These are phyloP conservation scores for Diabrotica undecimpunctata DNA, from an alignment of 1,140 invertebrate genomes.

Conservation along the genomic window DNA sequence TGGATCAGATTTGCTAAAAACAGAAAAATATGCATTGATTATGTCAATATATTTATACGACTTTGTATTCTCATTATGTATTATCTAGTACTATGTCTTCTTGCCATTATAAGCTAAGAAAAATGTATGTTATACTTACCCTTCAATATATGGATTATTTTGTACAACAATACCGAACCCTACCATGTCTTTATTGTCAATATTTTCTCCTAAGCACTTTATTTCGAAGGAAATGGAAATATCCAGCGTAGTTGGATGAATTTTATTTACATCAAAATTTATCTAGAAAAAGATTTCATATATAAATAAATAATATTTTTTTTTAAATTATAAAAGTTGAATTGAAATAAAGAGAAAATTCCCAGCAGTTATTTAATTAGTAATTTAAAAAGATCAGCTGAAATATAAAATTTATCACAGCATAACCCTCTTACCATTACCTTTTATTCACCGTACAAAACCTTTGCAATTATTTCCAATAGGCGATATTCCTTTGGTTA, in stretches of 20 bases:
- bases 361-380: too few relatives aligned
- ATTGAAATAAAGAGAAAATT: too few relatives aligned
- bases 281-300: neutral
- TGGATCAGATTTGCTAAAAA: constrained; percentile 6
- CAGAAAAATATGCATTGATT: neutral
- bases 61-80: too few relatives aligned
- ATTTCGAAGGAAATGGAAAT: constrained; percentile 5
- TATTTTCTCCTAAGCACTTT: constrained; percentile 12
- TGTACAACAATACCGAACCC: neutral
- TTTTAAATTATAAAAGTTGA: too few relatives aligned
- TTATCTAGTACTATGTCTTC: neutral
- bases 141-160: constrained; percentile 15
- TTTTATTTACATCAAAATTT: constrained; percentile 5
- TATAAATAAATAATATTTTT: neutral
- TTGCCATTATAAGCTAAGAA: neutral
- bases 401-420: too few relatives aligned
- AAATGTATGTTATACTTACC: constrained; percentile 13
- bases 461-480: too few relatives aligned
- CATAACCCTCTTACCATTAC: too few relatives aligned
- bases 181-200: neutral
- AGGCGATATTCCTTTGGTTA: too few relatives aligned
- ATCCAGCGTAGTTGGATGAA: neutral
- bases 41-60: too few relatives aligned
- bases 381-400: too few relatives aligned
- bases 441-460: too few relatives aligned